Base-by-base conservation (phyloP, 1,140 invertebrate species). In the Drosophila kikkawai region DNA sequence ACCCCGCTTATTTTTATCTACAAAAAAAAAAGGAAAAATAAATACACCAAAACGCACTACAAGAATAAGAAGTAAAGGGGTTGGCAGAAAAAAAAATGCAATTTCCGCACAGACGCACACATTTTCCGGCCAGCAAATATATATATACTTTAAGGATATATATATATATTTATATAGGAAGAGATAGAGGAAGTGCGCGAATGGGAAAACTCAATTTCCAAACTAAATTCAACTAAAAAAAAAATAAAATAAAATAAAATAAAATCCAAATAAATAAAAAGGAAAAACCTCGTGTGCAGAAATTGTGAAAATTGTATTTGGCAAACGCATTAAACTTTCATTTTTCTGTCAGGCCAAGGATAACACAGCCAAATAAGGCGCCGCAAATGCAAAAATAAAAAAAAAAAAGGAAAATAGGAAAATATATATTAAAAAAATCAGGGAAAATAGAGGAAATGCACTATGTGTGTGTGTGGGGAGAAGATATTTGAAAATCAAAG, bases 301-400 rank as follows among this genome's bases (percentile, higher is more conserved):
- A 79, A 77, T 80, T 82, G 75, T 68, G 81, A 81, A 92, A 92
- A 91, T 92, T 88, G 87, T 81, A 82, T 92, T 92, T 92, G 91
- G 83, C 79, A 86, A 91, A 92, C 78, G 84, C 82, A 92, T 91
- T 92, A 91, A 92, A 92, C 91, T 92, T 92, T 91, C 91, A 92
- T 91, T 92, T 92, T 91, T 91, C 80, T 82, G 88, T 80, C 79
- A 77, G 74, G 73, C 74, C 88, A 90, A 91, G 78, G 79, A 91
- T 84, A 86, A 86, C 53, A 59, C 57, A 50, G 44, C 34, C 51
- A 37, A 39, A 50, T 11, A 59, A 42, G 48, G 44, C 61, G 57
- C 69, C 57, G 45, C 55, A 63, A 79, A 79, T 80, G 77, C 74
- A 82, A 74, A 81, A 77, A 45, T 59, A 61, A 79, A 39, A 34